Percentiles rank a stretch among this genome's conserved stretches.
Evolutionary conservation across 2,888 invertebrate species (phyloP).

Genomic region (Lepidocyrtoides sp.): DNA sequence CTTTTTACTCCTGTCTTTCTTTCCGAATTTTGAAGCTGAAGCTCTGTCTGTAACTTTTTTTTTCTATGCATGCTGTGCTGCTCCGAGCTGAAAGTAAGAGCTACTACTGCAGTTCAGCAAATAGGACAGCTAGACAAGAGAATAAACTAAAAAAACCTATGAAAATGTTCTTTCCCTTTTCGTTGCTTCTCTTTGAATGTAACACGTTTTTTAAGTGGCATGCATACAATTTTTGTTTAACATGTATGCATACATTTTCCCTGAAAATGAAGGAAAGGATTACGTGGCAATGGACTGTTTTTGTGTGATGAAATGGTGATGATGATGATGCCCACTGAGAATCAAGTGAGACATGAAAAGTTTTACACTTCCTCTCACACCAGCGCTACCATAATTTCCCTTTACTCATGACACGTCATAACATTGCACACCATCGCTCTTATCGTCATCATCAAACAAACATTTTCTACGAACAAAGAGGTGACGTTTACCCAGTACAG

Average conservation of each 20-base stretch:
- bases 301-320: conserved; percentile 22
- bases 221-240: conserved; percentile 11
- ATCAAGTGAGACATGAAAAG: conserved; percentile 58
- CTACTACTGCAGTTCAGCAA: conserved; percentile 16
- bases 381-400: neutral
- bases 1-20: conserved; percentile 8
- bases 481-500: neutral
- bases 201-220: conserved; percentile 38
- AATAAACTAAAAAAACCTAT: neutral
- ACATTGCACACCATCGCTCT: neutral
- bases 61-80: conserved; percentile 32
- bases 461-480: neutral
- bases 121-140: neutral
- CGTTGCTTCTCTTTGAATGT: neutral
- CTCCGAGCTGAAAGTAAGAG: conserved; percentile 1
- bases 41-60: conserved; percentile 29
- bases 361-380: conserved; percentile 36
- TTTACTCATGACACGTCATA: neutral
- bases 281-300: neutral
- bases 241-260: conserved; percentile 36
- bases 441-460: conserved; percentile 38
- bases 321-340: conserved; percentile 57
- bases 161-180: neutral
- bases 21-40: neutral
- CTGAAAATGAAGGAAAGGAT: conserved; percentile 40